phyloP scores from a whole-genome alignment of 2,797 vertebrate species.

The Nothura maculosa region DNA sequence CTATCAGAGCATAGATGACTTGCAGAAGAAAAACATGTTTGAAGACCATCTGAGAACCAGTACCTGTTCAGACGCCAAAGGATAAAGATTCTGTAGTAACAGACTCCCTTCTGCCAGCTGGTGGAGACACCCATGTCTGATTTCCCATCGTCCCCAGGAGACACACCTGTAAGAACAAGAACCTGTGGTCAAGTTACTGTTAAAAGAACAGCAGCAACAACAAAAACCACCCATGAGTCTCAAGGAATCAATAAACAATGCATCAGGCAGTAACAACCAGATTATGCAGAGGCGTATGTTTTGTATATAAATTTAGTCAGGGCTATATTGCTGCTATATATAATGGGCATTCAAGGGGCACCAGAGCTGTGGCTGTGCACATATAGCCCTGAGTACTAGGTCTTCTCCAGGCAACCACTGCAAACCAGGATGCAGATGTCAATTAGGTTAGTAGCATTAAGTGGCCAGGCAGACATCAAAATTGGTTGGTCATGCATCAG shows the following conservation, averaged over 20 bases:
- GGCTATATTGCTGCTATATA: neutral
- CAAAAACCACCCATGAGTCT: neutral
- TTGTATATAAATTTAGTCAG: neutral
- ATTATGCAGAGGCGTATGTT: neutral
- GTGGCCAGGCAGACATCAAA: conserved; percentile 38
- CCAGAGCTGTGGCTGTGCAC: neutral
- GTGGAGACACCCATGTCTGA: neutral
- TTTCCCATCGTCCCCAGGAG: neutral
- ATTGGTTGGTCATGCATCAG: conserved; percentile 26
- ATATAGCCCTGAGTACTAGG: neutral
- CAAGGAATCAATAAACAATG: neutral
- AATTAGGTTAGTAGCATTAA: conserved; percentile 26
- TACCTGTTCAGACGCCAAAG: neutral
- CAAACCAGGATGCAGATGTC: conserved; percentile 36
- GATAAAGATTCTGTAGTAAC: neutral
- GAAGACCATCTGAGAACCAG: neutral
- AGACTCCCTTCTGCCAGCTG: conserved; percentile 20
- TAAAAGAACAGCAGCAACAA: neutral
- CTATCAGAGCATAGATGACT: neutral
- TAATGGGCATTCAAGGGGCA: neutral
- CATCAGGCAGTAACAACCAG: neutral
- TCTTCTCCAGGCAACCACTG: conserved; percentile 24
- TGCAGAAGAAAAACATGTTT: neutral
- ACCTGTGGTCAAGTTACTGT: neutral
- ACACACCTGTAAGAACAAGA: neutral